Evolutionary conservation across 2,113 vertebrate genomes (phyloP).

Genomic region (Gnathonemus echidnorhynchus): DNA sequence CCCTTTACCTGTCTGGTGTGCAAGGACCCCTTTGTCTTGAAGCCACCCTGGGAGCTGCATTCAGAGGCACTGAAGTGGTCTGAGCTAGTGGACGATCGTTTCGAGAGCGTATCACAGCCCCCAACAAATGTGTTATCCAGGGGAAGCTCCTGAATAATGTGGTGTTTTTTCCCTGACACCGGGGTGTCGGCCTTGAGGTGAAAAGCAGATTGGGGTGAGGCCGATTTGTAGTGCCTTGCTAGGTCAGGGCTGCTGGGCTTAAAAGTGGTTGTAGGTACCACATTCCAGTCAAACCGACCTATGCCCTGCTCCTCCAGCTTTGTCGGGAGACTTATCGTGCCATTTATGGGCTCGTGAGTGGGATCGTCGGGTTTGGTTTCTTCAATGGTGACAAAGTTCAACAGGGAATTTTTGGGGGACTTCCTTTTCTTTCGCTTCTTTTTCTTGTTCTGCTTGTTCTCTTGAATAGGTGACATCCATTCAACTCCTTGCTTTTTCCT

Average conservation of each 20-base stretch:
- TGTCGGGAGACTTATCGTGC: constrained; percentile 92
- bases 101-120: constrained; percentile 97
- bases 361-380: constrained; percentile 93
- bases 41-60: constrained; percentile 99
- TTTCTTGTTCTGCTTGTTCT: constrained; percentile 96
- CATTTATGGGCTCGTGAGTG: constrained; percentile 97
- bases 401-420: constrained; percentile 91
- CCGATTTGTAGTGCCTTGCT: constrained; percentile 97
- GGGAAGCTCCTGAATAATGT: constrained; percentile 98
- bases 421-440: constrained; percentile 98
- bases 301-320: constrained; percentile 96
- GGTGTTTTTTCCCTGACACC: constrained; percentile 96
- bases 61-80: constrained; percentile 99
- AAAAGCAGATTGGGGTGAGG: constrained; percentile 94
- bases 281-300: constrained; percentile 95
- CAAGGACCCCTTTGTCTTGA: constrained; percentile 98
- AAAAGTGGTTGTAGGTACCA: constrained; percentile 92
- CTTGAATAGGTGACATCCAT: constrained; percentile 98
- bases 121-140: constrained; percentile 99
- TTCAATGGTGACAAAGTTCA: constrained; percentile 98
- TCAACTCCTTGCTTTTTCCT: constrained; percentile 95
- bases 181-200: constrained; percentile 98
- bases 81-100: constrained; percentile 98
- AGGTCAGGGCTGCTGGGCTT: constrained; percentile 96
- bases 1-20: constrained; percentile 99